A percentile compares a stretch with the other conserved stretches of the same genome.
Conservation (phyloP, 2,113 vertebrate species). For the Scolopax mira region DNA sequence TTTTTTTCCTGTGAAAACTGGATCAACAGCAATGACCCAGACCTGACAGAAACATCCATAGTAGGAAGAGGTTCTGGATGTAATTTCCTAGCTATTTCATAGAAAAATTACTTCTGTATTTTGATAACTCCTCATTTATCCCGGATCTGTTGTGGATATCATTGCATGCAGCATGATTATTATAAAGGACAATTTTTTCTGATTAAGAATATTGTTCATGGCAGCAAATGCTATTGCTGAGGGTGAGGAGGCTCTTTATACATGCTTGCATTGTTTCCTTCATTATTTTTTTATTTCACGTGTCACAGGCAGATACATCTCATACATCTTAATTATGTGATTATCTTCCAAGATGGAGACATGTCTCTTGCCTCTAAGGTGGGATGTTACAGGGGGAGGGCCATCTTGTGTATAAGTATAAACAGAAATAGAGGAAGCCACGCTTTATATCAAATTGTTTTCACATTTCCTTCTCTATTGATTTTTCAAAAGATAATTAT, state of each 20-base stretch:
- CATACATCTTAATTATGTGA: slow-evolving; percentile 69
- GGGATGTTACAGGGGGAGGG: not conserved
- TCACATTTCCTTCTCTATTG: slow-evolving; percentile 56
- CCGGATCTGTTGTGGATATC: not conserved
- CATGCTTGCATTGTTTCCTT: not conserved
- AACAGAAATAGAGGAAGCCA: slow-evolving; percentile 23
- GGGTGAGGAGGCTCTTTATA: not conserved
- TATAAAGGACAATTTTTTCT: not conserved
- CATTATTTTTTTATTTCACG: slow-evolving; percentile 31
- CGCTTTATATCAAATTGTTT: slow-evolving; percentile 41
- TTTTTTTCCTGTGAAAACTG: slow-evolving; percentile 17
- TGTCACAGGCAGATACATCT: not conserved
- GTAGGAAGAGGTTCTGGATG: not conserved
- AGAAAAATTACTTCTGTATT: slow-evolving; percentile 25
- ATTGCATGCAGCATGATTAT: not conserved
- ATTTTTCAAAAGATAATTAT: slow-evolving; percentile 71
- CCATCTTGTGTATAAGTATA: not conserved
- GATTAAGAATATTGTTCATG: slow-evolving; percentile 20
- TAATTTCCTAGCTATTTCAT: slow-evolving; percentile 24
- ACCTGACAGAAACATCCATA: not conserved
- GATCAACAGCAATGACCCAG: not conserved
- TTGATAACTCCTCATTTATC: not conserved
- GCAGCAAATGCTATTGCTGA: not conserved
- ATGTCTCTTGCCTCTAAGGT: not conserved
- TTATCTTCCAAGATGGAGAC: slow-evolving; percentile 46